These are phyloP conservation scores for Abrostola triplasia DNA, from an alignment of 2,888 invertebrate species.

Conservation along the genomic window DNA sequence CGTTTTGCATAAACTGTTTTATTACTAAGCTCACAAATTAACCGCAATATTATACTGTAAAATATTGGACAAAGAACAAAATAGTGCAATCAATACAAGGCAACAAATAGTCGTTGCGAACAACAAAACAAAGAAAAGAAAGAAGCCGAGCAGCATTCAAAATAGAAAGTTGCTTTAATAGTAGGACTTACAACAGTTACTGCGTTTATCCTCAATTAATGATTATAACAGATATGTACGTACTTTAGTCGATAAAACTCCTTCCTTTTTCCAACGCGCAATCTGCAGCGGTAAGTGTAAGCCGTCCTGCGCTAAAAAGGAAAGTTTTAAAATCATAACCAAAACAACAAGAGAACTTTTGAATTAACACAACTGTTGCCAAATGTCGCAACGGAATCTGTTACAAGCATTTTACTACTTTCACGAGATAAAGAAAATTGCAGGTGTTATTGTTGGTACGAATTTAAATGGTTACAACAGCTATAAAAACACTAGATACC, in stretches of 20 bases:
- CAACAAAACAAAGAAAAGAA: slow-evolving; percentile 43
- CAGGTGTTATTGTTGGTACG: slow-evolving; percentile 4
- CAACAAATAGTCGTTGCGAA: slow-evolving; percentile 28
- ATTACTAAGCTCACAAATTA: slow-evolving; percentile 22
- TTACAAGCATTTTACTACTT: slow-evolving; percentile 52
- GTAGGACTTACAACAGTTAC: slow-evolving; percentile 31
- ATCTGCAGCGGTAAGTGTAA: slow-evolving; percentile 49
- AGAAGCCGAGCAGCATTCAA: slow-evolving; percentile 28
- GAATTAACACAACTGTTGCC: slow-evolving; percentile 72
- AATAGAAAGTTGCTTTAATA: slow-evolving; percentile 39
- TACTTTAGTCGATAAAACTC: too few species aligned
- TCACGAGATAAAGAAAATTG: slow-evolving; percentile 20
- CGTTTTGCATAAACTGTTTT: slow-evolving; percentile 42
- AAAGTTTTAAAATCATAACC: slow-evolving; percentile 65
- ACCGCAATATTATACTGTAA: slow-evolving; percentile 22
- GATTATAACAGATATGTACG: slow-evolving; percentile 51
- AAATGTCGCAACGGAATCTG: slow-evolving; percentile 62
- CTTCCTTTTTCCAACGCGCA: slow-evolving; percentile 57
- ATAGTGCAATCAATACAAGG: slow-evolving; percentile 24
- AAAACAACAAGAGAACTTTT: slow-evolving; percentile 67
- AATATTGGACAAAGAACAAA: slow-evolving; percentile 26
- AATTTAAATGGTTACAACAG: too few species aligned
- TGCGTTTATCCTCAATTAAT: slow-evolving; percentile 36
- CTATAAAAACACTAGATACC: too few species aligned
- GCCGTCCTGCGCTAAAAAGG: slow-evolving; percentile 60